phyloP scores from a whole-genome alignment of 2,113 vertebrate species.

The Zootoca vivipara region DNA sequence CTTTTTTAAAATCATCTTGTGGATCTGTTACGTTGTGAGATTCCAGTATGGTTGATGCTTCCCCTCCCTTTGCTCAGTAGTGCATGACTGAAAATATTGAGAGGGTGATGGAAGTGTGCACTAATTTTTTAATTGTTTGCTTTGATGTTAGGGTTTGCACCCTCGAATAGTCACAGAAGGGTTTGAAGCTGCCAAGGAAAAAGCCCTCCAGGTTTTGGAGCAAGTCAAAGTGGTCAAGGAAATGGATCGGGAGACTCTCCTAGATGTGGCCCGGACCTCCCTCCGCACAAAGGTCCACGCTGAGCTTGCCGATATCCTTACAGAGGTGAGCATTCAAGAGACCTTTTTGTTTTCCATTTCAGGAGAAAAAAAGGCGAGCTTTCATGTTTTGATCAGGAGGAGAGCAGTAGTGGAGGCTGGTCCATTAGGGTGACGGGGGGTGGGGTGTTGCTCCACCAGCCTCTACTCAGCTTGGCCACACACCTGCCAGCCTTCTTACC shows the following conservation, averaged over 20 bases:
- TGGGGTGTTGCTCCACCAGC: too few species aligned
- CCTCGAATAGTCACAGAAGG: constrained; percentile 95
- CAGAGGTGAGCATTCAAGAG: constrained; percentile 79
- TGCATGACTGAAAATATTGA: neutral
- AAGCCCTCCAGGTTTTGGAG: constrained; percentile 90
- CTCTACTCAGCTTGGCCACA: too few species aligned
- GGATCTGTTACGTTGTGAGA: too few species aligned
- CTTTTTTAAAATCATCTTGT: too few species aligned
- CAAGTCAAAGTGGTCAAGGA: constrained; percentile 89
- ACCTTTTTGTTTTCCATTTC: too few species aligned
- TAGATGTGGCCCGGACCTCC: constrained; percentile 92
- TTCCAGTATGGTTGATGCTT: too few species aligned
- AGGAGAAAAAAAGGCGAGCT: too few species aligned
- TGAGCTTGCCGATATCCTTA: constrained; percentile 93
- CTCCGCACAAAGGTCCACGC: constrained; percentile 93
- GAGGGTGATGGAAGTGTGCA: too few species aligned
- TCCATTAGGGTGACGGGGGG: too few species aligned
- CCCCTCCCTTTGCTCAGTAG: neutral
- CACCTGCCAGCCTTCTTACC: too few species aligned
- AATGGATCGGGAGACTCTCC: constrained; percentile 93
- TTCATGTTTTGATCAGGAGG: neutral
- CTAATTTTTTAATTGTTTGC: neutral
- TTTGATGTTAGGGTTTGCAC: constrained; percentile 86
- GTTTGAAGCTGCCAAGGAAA: constrained; percentile 94
- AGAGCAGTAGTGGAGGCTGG: too few species aligned